Evolutionary conservation across 1,140 invertebrate genomes (phyloP), one percentile per base, ranked within the genome.

Genomic region (Drosophila insularis): DNA sequence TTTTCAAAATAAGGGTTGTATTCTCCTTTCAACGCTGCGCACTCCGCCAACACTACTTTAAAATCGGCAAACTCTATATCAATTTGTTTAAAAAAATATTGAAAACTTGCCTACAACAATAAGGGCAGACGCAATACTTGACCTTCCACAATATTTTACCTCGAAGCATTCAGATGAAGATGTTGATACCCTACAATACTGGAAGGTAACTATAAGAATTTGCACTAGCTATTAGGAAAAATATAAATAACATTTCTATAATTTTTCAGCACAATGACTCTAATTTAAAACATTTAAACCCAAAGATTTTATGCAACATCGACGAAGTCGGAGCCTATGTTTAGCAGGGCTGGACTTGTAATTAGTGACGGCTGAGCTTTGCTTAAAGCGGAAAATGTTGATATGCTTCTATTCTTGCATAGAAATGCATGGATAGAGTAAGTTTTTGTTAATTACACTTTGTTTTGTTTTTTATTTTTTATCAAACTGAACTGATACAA

Each of bases 161-260:
- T 39, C 37, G 37, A 39, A 39, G 2, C 37, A 39, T 39, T 39
- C 37, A 11, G 37, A 39, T 39, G 37, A 39, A 39, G 37, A 39
- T 39, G 37, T 39, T 11, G 58, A 60, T 60, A 35, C 58, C 35
- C 35, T 60, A 60, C 11, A 60, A 60, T 60, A 60, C 23, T 60
- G 35, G 58, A 60, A 19, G 58, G 32, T 60, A 39, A 60, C 58
- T 60, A 60, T 35, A 40, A 13, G 10, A 60, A 35, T 60, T 60
- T 60, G 58, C 23, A 60, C 17, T 43, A 61, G 43, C 32, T 17
- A 61, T 61, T 17, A 40, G 17, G 35, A 61, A 40, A 61, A 61
- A 61, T 11, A 39, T 61, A 61, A 61, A 43, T 40, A 61, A 61
- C 59, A 39, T 61, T 61, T 61, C 13, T 61, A 40, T n/a, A 40